Conservation (phyloP, 2,113 vertebrate species). For the western clawed frog (Xenopus tropicalis) region DNA sequence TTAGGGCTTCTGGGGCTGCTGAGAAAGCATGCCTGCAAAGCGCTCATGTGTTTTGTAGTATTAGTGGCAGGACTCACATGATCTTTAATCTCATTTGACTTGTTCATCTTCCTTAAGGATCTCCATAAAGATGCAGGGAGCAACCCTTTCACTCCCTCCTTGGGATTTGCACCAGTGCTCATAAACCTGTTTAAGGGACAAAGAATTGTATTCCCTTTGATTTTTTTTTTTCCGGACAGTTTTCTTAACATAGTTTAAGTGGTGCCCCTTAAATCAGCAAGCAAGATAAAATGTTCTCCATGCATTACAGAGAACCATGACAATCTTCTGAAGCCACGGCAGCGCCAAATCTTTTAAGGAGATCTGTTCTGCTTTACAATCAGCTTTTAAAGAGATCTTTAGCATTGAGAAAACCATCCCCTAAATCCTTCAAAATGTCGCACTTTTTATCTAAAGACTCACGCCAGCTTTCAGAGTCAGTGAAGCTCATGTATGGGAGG, state of each 20-base stretch:
- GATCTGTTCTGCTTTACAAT: constrained; percentile 62
- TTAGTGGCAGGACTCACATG: constrained; percentile 51
- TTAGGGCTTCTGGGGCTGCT: constrained; percentile 15
- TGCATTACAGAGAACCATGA: constrained; percentile 64
- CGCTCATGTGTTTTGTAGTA: constrained; percentile 38
- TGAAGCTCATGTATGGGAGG: constrained; percentile 16
- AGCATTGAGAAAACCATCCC: constrained; percentile 56
- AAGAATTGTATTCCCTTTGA: constrained; percentile 67
- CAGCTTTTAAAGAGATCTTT: constrained; percentile 57
- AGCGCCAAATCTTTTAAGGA: constrained; percentile 64
- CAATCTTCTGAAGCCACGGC: constrained; percentile 61
- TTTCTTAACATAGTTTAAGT: constrained; percentile 60
- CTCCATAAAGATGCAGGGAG: constrained; percentile 58
- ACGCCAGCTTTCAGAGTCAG: constrained; percentile 48
- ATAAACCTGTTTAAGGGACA: constrained; percentile 70
- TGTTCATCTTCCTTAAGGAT: constrained; percentile 66
- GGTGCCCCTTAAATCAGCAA: constrained; percentile 64
- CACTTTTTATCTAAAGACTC: constrained; percentile 56
- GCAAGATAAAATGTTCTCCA: constrained; percentile 65
- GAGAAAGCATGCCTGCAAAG: constrained; percentile 52
- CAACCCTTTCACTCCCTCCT: constrained; percentile 61
- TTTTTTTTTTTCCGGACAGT: constrained; percentile 63
- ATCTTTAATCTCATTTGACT: constrained; percentile 66
- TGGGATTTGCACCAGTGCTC: constrained; percentile 67
- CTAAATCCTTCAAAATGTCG: constrained; percentile 50